A percentile compares a stretch with the other conserved stretches of the same genome.
These are phyloP conservation scores for Carposina sasakii DNA, from an alignment of 1,140 invertebrate species.

Conservation along the genomic window DNA sequence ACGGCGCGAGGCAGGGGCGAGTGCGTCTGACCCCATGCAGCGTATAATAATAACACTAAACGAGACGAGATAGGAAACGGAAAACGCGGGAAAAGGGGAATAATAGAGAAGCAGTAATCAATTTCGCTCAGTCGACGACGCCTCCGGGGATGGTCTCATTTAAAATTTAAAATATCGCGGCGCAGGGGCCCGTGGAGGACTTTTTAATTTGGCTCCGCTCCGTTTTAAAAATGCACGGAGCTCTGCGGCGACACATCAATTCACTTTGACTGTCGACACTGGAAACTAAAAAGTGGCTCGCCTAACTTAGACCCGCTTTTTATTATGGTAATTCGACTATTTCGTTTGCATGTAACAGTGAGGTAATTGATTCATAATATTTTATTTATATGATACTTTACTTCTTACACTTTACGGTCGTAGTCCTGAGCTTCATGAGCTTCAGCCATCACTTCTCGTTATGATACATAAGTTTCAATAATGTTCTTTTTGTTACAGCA, in stretches of 20 bases:
- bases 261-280: conserved; percentile 55
- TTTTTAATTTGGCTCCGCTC: conserved; percentile 67
- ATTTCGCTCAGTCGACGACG: conserved; percentile 67
- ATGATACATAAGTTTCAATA: too few species aligned
- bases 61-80: conserved; percentile 60
- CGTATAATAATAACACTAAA: conserved; percentile 63
- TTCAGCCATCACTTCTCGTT: too few species aligned
- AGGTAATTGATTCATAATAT: too few species aligned
- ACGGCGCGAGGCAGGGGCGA: conserved; percentile 14
- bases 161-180: conserved; percentile 69
- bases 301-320: conserved; percentile 16
- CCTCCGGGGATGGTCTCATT: conserved; percentile 62
- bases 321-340: too few species aligned
- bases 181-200: conserved; percentile 57
- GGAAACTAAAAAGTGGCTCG: conserved; percentile 18
- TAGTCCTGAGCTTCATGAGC: too few species aligned
- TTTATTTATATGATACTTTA: too few species aligned
- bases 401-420: too few species aligned
- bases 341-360: too few species aligned
- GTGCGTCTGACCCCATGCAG: conserved; percentile 19
- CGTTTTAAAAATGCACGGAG: conserved; percentile 66
- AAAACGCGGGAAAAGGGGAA: conserved; percentile 66
- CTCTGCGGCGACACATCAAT: conserved; percentile 65
- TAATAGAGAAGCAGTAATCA: conserved; percentile 71
- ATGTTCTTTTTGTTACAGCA: conserved; percentile 73